Conservation (phyloP, 2,113 vertebrate species). For the Xerus inauris region DNA sequence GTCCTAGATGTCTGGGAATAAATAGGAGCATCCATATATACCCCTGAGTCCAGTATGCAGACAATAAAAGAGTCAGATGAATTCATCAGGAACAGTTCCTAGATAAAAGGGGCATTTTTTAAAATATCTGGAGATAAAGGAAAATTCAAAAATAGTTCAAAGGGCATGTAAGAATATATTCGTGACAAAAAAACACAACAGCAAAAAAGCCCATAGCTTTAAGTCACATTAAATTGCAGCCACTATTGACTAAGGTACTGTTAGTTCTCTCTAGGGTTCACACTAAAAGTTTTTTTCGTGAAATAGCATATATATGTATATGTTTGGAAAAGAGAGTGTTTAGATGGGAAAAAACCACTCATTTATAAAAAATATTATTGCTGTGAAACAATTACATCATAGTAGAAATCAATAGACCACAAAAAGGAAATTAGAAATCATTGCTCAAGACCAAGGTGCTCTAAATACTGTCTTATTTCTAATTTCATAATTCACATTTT, state of each 20-base stretch:
- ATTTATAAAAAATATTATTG: constrained; percentile 28
- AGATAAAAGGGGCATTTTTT: not conserved
- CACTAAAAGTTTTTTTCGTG: constrained; percentile 23
- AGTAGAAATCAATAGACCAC: constrained; percentile 49
- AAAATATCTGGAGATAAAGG: constrained; percentile 39
- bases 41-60: not conserved
- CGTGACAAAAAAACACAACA: not conserved
- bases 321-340: not conserved
- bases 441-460: constrained; percentile 25
- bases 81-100: not conserved
- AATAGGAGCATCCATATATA: not conserved
- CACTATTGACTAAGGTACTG: not conserved
- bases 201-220: not conserved
- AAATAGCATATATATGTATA: not conserved
- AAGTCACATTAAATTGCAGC: not conserved
- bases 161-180: not conserved
- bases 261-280: not conserved
- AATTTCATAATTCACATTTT: constrained; percentile 59
- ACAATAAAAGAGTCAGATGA: not conserved
- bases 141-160: constrained; percentile 39
- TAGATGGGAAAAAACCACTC: not conserved
- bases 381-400: constrained; percentile 34
- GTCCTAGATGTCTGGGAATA: constrained; percentile 15
- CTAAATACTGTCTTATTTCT: constrained; percentile 46
- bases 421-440: constrained; percentile 43